A percentile compares a stretch with the other conserved stretches of the same genome.
Evolutionary conservation across 2,113 vertebrate genomes (phyloP).

Genomic region (Antigone vipio): DNA sequence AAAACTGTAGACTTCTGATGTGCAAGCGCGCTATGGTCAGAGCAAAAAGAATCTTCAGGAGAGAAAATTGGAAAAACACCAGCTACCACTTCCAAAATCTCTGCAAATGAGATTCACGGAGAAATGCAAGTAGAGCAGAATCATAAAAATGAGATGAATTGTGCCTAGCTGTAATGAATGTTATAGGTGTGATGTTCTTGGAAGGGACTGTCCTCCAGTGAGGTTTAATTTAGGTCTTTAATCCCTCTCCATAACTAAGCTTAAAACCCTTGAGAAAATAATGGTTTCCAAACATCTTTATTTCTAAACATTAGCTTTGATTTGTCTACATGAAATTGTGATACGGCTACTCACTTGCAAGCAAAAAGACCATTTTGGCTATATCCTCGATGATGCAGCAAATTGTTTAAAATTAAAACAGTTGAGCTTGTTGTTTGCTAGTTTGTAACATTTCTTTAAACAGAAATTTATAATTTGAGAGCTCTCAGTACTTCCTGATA

Average conservation of each 20-base stretch:
- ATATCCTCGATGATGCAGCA: not conserved
- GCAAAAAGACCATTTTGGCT: not conserved
- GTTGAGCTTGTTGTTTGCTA: not conserved
- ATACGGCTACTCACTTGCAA: not conserved
- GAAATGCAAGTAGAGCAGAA: not conserved
- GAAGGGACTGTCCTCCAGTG: slow-evolving; percentile 18
- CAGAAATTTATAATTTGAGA: slow-evolving; percentile 23
- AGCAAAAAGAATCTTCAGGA: not conserved
- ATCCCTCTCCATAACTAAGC: slow-evolving; percentile 36
- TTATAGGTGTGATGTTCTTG: not conserved
- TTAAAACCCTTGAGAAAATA: slow-evolving; percentile 50
- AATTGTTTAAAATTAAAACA: slow-evolving; percentile 25
- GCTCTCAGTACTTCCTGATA: slow-evolving; percentile 7
- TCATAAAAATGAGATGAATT: not conserved
- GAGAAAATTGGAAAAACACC: not conserved
- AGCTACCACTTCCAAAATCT: not conserved
- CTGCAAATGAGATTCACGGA: not conserved
- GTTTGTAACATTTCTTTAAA: slow-evolving; percentile 40
- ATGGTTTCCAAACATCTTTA: not conserved
- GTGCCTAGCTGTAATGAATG: not conserved
- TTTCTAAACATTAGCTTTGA: slow-evolving; percentile 15
- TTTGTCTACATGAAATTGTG: not conserved
- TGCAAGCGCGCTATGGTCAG: not conserved
- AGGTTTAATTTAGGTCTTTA: slow-evolving; percentile 46
- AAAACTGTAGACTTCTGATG: not conserved